These are phyloP conservation scores for Uromys caudimaculatus DNA, from an alignment of 2,797 vertebrate species.

Conservation along the genomic window DNA sequence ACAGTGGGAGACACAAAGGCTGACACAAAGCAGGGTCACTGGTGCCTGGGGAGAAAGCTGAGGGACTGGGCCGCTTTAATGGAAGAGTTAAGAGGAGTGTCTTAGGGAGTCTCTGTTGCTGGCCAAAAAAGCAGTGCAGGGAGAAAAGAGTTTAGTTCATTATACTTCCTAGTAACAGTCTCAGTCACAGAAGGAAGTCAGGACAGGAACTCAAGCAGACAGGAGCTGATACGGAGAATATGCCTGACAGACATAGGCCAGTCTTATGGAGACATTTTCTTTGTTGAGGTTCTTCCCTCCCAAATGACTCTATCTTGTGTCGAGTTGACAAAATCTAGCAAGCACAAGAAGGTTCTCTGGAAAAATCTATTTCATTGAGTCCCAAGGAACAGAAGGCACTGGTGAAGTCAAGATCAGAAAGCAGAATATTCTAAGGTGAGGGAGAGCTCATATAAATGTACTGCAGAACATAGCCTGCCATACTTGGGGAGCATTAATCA, in stretches of 20 bases:
- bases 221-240: not conserved
- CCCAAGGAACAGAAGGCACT: not conserved
- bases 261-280: not conserved
- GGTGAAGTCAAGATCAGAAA: not conserved
- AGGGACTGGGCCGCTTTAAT: not conserved
- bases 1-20: not conserved
- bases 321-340: not conserved
- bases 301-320: not conserved
- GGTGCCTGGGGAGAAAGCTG: not conserved
- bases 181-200: not conserved
- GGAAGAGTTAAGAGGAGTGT: not conserved
- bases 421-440: not conserved
- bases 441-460: not conserved
- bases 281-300: not conserved
- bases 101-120: not conserved
- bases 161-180: not conserved
- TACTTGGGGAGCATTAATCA: not conserved
- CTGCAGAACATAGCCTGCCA: not conserved
- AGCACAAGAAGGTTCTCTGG: not conserved
- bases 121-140: too few relatives aligned
- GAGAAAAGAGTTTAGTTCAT: not conserved
- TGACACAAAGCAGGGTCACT: not conserved
- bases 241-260: not conserved
- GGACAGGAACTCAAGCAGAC: not conserved
- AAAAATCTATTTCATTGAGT: not conserved